A percentile compares a stretch with the other conserved stretches of the same genome.
Conservation (phyloP, 2,797 vertebrate genomes). For the Notoglanidium macrostoma region DNA sequence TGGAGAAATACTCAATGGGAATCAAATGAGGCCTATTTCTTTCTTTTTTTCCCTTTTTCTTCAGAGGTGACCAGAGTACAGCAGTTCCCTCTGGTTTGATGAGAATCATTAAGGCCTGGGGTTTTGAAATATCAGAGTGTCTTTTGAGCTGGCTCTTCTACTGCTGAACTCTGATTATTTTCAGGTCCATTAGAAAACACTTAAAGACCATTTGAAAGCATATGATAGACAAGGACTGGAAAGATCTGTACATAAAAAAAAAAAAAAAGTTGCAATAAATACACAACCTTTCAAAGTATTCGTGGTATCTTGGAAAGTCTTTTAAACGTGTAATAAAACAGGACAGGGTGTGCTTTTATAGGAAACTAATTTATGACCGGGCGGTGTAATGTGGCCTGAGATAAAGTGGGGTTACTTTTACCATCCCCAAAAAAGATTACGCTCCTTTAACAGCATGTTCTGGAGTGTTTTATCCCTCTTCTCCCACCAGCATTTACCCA, state of each 20-base stretch:
- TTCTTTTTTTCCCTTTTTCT: neutral
- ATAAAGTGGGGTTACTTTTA: neutral
- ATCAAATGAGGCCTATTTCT: conserved; percentile 26
- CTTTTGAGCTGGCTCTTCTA: neutral
- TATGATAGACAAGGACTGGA: neutral
- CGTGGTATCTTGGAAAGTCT: neutral
- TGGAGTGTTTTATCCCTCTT: neutral
- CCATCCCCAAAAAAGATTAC: neutral
- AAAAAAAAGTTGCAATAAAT: neutral
- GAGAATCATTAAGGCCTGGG: neutral
- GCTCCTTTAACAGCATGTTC: neutral
- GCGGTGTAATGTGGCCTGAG: neutral
- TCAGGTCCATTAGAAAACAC: neutral
- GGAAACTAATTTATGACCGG: neutral
- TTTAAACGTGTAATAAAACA: neutral
- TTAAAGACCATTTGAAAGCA: neutral
- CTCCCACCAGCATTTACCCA: neutral
- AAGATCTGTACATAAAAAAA: neutral
- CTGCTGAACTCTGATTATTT: neutral
- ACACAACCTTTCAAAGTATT: neutral
- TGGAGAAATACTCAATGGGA: conserved; percentile 23
- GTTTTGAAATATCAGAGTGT: neutral
- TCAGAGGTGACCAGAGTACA: conserved; percentile 10
- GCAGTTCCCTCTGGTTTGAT: conserved; percentile 1
- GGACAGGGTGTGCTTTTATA: neutral